Percentiles rank a stretch among this genome's conserved stretches.
These are phyloP conservation scores for Heliocidaris erythrogramma DNA, from an alignment of 35 echinoderm and acorn worm genomes.

Conservation along the genomic window DNA sequence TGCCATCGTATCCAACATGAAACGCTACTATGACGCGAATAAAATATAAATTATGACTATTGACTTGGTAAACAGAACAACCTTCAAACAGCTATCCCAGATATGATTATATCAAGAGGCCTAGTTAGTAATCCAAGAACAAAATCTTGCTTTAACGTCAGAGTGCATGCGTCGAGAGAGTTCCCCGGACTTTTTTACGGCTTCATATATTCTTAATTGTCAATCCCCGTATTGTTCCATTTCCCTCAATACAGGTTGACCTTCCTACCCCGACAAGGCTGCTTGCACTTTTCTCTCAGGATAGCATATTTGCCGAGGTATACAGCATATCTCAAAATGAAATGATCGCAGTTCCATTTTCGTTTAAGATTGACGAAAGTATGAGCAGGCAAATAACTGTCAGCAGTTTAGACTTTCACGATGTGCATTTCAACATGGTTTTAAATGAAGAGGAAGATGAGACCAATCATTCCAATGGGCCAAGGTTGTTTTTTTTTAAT, in stretches of 20 bases:
- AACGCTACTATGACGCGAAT: not conserved
- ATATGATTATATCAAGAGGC: constrained; percentile 2
- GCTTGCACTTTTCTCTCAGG: not conserved
- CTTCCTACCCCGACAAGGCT: not conserved
- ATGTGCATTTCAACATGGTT: no score
- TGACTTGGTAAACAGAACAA: not conserved
- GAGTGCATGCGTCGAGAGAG: not conserved
- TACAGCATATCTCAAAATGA: not conserved
- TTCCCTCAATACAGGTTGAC: not conserved
- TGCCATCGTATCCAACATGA: no score
- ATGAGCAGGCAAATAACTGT: no score
- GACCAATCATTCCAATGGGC: no score
- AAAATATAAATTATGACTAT: not conserved
- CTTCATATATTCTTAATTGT: not conserved
- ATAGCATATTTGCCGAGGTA: not conserved
- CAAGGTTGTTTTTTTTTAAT: no score
- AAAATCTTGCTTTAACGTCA: not conserved
- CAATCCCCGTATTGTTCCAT: not conserved
- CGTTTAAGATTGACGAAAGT: no score
- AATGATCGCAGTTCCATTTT: not conserved
- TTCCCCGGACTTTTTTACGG: not conserved
- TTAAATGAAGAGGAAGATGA: no score
- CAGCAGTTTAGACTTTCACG: no score
- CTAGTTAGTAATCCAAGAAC: not conserved
- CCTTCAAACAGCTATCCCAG: not conserved